Percentiles rank a stretch among this genome's conserved stretches.
phyloP scores from a whole-genome alignment of 2,113 vertebrate genomes.

The Jacana jacana region DNA sequence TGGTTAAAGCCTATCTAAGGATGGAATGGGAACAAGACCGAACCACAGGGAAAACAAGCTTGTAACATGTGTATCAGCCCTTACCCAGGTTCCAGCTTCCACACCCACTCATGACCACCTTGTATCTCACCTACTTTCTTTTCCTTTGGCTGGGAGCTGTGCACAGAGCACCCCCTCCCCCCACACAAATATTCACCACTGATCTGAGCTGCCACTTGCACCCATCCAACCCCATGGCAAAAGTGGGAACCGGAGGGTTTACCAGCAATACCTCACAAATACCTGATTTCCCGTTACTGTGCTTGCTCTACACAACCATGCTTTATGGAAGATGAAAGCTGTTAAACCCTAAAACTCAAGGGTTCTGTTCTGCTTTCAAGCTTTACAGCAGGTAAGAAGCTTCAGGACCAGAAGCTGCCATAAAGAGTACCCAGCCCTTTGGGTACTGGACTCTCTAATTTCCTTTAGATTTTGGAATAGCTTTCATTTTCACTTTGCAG shows the following conservation, averaged over 20 bases:
- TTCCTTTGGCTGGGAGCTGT: background rate
- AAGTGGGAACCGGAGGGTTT: background rate
- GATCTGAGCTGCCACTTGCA: background rate
- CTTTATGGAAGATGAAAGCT: background rate
- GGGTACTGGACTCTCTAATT: background rate
- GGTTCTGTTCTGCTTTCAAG: background rate
- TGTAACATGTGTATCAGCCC: background rate
- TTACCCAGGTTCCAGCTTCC: background rate
- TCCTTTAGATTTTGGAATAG: background rate
- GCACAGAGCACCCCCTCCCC: background rate
- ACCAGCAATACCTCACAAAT: background rate
- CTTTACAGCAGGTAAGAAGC: background rate
- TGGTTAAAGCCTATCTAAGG: background rate
- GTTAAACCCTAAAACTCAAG: background rate
- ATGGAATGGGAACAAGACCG: background rate
- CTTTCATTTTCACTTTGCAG: background rate
- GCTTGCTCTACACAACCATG: background rate
- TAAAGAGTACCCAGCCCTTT: background rate
- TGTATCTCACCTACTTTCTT: background rate
- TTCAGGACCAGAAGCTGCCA: accelerated
- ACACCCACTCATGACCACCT: background rate
- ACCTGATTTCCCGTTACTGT: background rate
- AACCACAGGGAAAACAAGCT: background rate
- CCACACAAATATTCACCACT: background rate
- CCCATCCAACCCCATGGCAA: background rate